Percentiles rank a stretch among this genome's conserved stretches.
These are phyloP conservation scores for Anthopleura sola DNA, from an alignment of 64 coral and sea anemone genomes.

Conservation along the genomic window DNA sequence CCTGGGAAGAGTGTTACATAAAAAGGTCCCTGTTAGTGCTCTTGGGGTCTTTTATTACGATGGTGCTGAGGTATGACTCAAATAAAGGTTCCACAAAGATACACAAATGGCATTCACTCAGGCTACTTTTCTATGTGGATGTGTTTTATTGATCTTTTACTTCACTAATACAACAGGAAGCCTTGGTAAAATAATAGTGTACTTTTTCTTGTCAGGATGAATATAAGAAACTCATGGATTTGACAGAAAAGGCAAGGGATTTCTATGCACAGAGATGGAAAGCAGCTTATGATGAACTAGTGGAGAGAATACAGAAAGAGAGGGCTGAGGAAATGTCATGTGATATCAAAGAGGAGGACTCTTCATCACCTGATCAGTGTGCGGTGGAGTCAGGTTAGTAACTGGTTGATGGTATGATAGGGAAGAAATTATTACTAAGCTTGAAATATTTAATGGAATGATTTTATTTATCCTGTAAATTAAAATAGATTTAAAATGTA, in stretches of 20 bases:
- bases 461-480: too few species aligned
- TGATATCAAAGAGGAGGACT: not conserved
- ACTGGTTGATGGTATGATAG: too few species aligned
- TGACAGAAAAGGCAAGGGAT: constrained; percentile 59
- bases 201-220: constrained; percentile 34
- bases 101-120: not conserved
- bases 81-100: not conserved
- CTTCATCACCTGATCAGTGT: too few species aligned
- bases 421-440: too few species aligned
- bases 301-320: constrained; percentile 18
- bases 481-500: too few species aligned
- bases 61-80: constrained; percentile 75
- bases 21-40: constrained; percentile 96
- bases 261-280: constrained; percentile 51
- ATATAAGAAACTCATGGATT: constrained; percentile 55
- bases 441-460: too few species aligned
- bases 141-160: not conserved
- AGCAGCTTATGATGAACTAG: constrained; percentile 33
- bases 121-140: not conserved
- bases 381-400: too few species aligned
- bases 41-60: constrained; percentile 96
- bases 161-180: not conserved
- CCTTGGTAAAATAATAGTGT: not conserved
- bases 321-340: not conserved
- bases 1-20: constrained; percentile 76